Conservation (phyloP, 2,888 invertebrate genomes). For the Smittia sp. region DNA sequence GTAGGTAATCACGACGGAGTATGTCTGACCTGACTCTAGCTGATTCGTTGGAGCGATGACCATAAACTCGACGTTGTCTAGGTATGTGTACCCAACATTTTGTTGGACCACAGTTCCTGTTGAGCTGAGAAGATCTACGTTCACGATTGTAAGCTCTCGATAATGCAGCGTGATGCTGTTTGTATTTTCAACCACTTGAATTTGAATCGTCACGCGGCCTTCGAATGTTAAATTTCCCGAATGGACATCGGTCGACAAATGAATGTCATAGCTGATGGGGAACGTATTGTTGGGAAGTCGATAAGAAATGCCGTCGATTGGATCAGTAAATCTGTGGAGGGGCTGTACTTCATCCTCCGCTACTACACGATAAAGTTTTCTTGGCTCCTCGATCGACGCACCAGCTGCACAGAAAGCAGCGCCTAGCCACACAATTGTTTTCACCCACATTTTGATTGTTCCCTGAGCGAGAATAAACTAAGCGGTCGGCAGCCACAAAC, state of each 20-base stretch:
- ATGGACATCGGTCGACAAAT: constrained; percentile 48
- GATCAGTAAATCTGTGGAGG: not conserved
- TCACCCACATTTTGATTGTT: not conserved
- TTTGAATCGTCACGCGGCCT: constrained; percentile 55
- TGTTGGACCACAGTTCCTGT: not conserved
- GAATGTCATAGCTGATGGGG: constrained; percentile 57
- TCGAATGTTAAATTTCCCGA: constrained; percentile 45
- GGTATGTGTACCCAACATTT: too few species aligned
- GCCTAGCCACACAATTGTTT: not conserved
- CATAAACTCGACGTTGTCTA: constrained; percentile 3
- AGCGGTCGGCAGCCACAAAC: too few species aligned
- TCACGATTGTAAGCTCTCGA: constrained; percentile 55
- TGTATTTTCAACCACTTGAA: constrained; percentile 55
- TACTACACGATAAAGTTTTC: not conserved
- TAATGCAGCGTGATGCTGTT: constrained; percentile 59
- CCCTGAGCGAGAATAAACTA: too few species aligned
- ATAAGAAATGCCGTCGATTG: constrained; percentile 45
- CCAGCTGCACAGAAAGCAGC: not conserved
- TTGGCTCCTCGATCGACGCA: not conserved
- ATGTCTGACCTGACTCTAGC: not conserved
- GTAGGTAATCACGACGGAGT: constrained; percentile 30
- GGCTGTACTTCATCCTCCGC: not conserved
- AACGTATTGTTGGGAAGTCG: constrained; percentile 57
- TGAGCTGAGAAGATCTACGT: not conserved
- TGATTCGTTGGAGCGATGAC: not conserved